phyloP scores from a whole-genome alignment of 2,797 vertebrate species.

The Siniperca obscura region DNA sequence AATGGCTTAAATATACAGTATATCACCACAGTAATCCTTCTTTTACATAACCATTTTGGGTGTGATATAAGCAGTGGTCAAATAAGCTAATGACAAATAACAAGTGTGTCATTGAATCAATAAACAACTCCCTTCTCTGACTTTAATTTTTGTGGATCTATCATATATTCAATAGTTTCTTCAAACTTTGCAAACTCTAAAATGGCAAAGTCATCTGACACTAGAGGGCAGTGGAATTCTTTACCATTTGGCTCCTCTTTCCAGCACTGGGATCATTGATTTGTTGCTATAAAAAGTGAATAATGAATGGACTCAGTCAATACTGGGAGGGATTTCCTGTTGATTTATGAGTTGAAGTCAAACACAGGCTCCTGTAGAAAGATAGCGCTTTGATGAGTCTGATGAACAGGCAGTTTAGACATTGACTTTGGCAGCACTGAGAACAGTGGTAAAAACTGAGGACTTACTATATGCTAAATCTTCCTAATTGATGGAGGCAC shows the following conservation, averaged over 20 bases:
- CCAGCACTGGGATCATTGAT: slow-evolving; percentile 53
- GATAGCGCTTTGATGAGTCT: slow-evolving; percentile 58
- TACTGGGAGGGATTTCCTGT: slow-evolving; percentile 58
- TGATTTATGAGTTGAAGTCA: slow-evolving; percentile 68
- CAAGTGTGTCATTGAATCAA: not conserved
- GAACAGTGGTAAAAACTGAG: slow-evolving; percentile 29
- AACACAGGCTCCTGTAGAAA: slow-evolving; percentile 44
- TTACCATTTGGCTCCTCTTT: slow-evolving; percentile 13
- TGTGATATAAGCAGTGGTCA: not conserved
- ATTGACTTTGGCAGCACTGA: slow-evolving; percentile 44
- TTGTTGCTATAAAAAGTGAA: slow-evolving; percentile 60
- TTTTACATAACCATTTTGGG: not conserved
- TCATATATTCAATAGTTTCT: not conserved
- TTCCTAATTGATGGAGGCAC: slow-evolving; percentile 45
- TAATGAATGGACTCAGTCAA: slow-evolving; percentile 70
- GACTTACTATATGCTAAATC: slow-evolving; percentile 28
- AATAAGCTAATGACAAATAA: not conserved
- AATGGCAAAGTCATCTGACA: slow-evolving; percentile 18
- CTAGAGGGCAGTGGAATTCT: slow-evolving; percentile 13
- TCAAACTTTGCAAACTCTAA: not conserved
- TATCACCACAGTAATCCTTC: not conserved
- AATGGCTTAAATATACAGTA: not conserved
- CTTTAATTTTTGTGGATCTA: not conserved
- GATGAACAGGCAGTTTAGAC: slow-evolving; percentile 56
- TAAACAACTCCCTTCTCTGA: not conserved